These are phyloP conservation scores for Brachionus angularis DNA, from an alignment of 1,140 invertebrate species.

Conservation along the genomic window DNA sequence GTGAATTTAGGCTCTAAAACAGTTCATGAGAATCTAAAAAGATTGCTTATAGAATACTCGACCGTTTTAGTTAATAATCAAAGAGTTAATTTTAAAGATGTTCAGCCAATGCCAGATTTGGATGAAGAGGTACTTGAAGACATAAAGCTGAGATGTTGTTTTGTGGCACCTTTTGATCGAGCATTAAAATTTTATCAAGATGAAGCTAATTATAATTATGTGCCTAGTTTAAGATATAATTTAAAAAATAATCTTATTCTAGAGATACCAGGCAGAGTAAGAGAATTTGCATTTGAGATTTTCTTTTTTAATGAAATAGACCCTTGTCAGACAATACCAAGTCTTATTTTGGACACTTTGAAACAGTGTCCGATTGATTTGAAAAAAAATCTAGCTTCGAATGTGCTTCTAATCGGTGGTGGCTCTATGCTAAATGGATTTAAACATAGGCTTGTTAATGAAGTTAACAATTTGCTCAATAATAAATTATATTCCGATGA, in stretches of 20 bases:
- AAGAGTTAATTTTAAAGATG: neutral
- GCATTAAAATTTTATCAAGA: slow-evolving; percentile 62
- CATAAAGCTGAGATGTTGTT: slow-evolving; percentile 68
- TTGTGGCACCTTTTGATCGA: slow-evolving; percentile 72
- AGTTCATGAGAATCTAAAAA: slow-evolving; percentile 1
- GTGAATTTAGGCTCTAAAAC: neutral
- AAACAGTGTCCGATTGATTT: slow-evolving; percentile 73
- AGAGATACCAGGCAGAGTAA: slow-evolving; percentile 46
- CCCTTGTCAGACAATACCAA: slow-evolving; percentile 69
- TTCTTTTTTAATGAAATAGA: slow-evolving; percentile 80
- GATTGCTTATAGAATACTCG: neutral
- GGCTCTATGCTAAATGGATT: slow-evolving; percentile 76
- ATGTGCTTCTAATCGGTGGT: slow-evolving; percentile 78
- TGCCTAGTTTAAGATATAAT: neutral
- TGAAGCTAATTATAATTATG: neutral
- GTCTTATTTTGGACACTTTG: slow-evolving; percentile 77
- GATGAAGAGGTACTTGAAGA: slow-evolving; percentile 59
- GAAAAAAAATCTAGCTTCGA: slow-evolving; percentile 68
- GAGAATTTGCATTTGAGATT: slow-evolving; percentile 75
- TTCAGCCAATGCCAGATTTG: slow-evolving; percentile 30
- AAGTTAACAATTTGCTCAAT: slow-evolving; percentile 67
- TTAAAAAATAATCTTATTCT: neutral
- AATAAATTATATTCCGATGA: slow-evolving; percentile 62
- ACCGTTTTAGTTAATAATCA: neutral
- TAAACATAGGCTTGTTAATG: slow-evolving; percentile 67